Evolutionary conservation across 92 coral and sea anemone species (phyloP).

Genomic region (Meandrina meandrites): DNA sequence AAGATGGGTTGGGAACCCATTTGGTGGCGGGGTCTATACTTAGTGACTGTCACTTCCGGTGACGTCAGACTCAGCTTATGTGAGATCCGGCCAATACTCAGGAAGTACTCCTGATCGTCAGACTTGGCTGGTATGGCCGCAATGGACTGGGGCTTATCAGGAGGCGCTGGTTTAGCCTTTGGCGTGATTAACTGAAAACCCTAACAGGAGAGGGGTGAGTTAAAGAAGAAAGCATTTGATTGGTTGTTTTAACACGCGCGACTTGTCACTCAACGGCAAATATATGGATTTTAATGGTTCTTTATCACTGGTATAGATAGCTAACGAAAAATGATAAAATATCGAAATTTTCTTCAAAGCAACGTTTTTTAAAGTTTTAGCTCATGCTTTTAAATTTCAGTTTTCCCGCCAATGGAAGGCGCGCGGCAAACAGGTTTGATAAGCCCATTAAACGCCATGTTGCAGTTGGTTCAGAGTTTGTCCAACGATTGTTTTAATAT

Average conservation of each 20-base stretch:
- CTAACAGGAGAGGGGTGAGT: conserved; percentile 26
- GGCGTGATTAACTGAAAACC: conserved; percentile 86
- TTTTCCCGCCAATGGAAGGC: background rate
- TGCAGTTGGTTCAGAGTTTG: background rate
- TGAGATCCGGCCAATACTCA: conserved; percentile 87
- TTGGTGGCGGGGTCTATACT: conserved; percentile 88
- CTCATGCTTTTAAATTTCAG: background rate
- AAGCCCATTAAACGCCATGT: background rate
- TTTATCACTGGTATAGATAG: too few species aligned
- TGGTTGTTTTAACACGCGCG: too few species aligned
- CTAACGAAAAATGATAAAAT: too few species aligned
- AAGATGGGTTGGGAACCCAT: conserved; percentile 48
- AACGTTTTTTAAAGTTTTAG: background rate
- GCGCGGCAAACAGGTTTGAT: background rate
- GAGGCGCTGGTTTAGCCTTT: conserved; percentile 27
- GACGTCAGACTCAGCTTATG: conserved; percentile 79
- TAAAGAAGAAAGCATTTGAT: background rate
- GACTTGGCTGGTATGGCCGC: conserved; percentile 75
- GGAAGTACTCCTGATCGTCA: conserved; percentile 67
- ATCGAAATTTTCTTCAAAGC: too few species aligned
- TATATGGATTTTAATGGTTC: too few species aligned
- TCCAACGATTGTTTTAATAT: too few species aligned
- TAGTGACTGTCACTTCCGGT: conserved; percentile 76
- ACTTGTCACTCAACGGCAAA: too few species aligned
- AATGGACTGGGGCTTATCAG: conserved; percentile 64